Evolutionary conservation across 2,113 vertebrate species (phyloP), one percentile per base, ranked within the genome.

Genomic region (Callochromis pleurospilus): DNA sequence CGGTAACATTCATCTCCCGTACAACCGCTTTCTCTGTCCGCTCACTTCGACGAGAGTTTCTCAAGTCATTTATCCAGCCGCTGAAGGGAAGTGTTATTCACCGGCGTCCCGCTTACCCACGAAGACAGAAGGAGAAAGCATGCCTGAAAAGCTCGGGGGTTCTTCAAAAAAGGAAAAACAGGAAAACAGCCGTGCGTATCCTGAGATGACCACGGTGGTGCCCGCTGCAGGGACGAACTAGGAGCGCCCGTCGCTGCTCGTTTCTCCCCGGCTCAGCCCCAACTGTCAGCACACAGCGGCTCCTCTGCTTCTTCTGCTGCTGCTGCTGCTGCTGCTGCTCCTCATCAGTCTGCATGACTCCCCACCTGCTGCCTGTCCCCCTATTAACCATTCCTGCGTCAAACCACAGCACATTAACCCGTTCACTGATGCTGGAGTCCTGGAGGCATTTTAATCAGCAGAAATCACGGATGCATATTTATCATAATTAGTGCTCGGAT

Each of bases 1-100:
- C 97, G 92, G 97, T 90, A 95, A 96, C 97, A 90, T 96, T 97
- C 98, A 99, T 98, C 90, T 97, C 97, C 97, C 97, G 95, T 96
- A 87, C 92, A 95, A 91, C 93, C 91, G 87, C 88, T 91, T 93
- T 94, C 92, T 93, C 92, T 36, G 94, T 91, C 93, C 90, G 92
- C 95, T 94, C 92, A 93, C 93, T 94, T 96, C 95, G 86, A 89
- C 89, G 40, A 91, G 94, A 94, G 94, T 94, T 93, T 91, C 90
- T 91, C 91, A 94, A 90, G 94, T 96, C 96, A 95, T 96, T 93
- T 88, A 95, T 95, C 92, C 95, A 79, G 83, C 82, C 65, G 62
- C 17, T 29, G 31, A 77, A 77, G 58, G 82, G 82, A 60, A 84
- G 88, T 68, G 77, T 68, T 70, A 81, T 82, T 93, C 88, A 87